Percentiles rank a stretch among this genome's conserved stretches.
Conservation (phyloP, 1,140 invertebrate genomes). For the Drosophila mauritiana region DNA sequence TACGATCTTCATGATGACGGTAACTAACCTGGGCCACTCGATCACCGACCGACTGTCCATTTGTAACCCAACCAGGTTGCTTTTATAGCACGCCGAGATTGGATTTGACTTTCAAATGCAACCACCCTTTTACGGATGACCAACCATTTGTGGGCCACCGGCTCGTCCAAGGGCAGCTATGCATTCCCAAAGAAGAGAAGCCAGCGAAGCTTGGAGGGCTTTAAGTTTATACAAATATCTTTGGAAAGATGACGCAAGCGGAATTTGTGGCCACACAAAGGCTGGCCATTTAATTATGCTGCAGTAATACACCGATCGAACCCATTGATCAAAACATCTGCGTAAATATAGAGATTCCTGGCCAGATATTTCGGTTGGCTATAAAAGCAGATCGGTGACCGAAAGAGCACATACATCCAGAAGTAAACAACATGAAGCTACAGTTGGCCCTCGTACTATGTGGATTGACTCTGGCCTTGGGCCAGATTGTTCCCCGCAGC, state of each 20-base stretch:
- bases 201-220: slow-evolving; percentile 3
- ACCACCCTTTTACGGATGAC: slow-evolving; percentile 22
- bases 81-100: slow-evolving; percentile 39
- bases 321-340: slow-evolving; percentile 39
- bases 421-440: slow-evolving; percentile 28
- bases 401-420: background rate
- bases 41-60: slow-evolving; percentile 46
- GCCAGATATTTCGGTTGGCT: slow-evolving; percentile 1
- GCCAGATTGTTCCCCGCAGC: slow-evolving; percentile 32
- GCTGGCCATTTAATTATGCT: slow-evolving; percentile 25
- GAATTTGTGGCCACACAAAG: slow-evolving; percentile 37
- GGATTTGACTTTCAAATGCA: slow-evolving; percentile 72
- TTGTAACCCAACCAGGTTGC: background rate
- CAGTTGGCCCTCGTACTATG: slow-evolving; percentile 8
- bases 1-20: slow-evolving; percentile 55
- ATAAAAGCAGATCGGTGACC: slow-evolving; percentile 22
- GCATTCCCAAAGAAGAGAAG: slow-evolving; percentile 49
- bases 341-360: slow-evolving; percentile 21
- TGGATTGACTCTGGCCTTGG: slow-evolving; percentile 3
- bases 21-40: slow-evolving; percentile 13
- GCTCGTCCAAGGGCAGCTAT: slow-evolving; percentile 58
- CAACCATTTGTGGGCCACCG: slow-evolving; percentile 47
- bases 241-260: slow-evolving; percentile 48
- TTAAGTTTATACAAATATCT: slow-evolving; percentile 1
- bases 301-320: slow-evolving; percentile 22